These are phyloP conservation scores for Cyrtodaria siliqua DNA, from an alignment of 2,888 invertebrate species.

Conservation along the genomic window DNA sequence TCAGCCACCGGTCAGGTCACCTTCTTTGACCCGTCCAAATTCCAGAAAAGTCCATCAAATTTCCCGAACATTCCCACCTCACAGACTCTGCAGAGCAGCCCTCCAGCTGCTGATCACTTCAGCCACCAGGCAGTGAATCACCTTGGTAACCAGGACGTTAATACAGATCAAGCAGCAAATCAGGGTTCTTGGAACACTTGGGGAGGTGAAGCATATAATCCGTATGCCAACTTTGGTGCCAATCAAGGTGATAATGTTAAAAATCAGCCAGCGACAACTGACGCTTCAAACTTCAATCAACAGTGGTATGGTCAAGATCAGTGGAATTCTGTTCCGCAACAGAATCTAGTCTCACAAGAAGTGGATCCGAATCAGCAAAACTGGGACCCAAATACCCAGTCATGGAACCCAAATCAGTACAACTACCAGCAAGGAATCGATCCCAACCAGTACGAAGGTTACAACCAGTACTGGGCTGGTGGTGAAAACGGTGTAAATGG, in stretches of 20 bases:
- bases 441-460: slow-evolving; percentile 29
- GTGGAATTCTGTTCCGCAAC: slow-evolving; percentile 30
- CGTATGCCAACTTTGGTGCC: slow-evolving; percentile 6
- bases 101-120: background rate
- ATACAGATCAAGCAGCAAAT: slow-evolving; percentile 13
- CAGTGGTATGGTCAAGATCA: slow-evolving; percentile 51
- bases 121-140: background rate
- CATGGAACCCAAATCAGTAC: slow-evolving; percentile 35
- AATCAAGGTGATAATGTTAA: background rate
- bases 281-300: slow-evolving; percentile 6
- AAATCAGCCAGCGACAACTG: slow-evolving; percentile 12
- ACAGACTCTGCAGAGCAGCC: background rate
- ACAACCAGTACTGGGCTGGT: slow-evolving; percentile 49
- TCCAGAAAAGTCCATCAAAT: slow-evolving; percentile 45
- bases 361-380: slow-evolving; percentile 13
- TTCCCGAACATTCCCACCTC: slow-evolving; percentile 1
- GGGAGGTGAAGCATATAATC: slow-evolving; percentile 29
- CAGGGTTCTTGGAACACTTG: slow-evolving; percentile 46
- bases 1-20: slow-evolving; percentile 65
- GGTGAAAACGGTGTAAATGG: slow-evolving; percentile 11
- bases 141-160: background rate
- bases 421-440: slow-evolving; percentile 30
- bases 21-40: slow-evolving; percentile 77
- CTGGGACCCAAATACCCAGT: background rate
- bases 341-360: too few species aligned